Base-by-base conservation (phyloP, 1,140 invertebrate species). In the Sitodiplosis mosellana region DNA sequence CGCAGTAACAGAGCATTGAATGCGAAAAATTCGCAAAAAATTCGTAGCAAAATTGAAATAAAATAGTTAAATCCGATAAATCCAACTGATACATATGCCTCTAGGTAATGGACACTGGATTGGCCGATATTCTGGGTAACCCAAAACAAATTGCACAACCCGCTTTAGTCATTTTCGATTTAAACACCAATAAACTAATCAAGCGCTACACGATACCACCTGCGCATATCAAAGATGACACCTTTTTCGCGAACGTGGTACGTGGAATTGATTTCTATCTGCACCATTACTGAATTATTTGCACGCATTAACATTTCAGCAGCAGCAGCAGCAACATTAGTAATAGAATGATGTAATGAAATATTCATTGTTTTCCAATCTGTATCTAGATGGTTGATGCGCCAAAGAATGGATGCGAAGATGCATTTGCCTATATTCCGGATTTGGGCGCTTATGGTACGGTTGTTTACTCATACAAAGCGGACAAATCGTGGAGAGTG, bases 401-500 rank as follows among this genome's bases (percentile, higher is more conserved):
- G 1, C 70, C 75, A 20, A 66, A 73, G 2, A 65, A 74, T 15
- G 73, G 71, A 38, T 87, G 83, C 52, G 74, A 83, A 36, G 65
- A 83, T 46, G 75, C 82, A 0, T 80, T 72, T 53, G 79, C 79
- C 1, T 87, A 87, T 52, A 60, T 83, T 5, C 77, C 83, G 1
- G 83, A 87, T 58, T 60, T 86, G 2, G 75, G 75, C 4, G 78
- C 66, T 12, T 82, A 82, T 54, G 80, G 78, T 11, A 57, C 86
- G 1, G 73, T 86, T 1, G 81, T 86, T 1, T 87, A 85, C 56
- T 80, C 75, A 36, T 69, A 77, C 52, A 73, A 76, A 37, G 69
- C 78, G 14, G 74, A 86, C 52, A 74, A 79, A 48, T 83, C 81
- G 0, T 86, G 81, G 75, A 70, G 81, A 19, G 71, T 86, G 2